Percentiles rank a stretch among this genome's conserved stretches.
Evolutionary conservation across 2,797 vertebrate species (phyloP).

Genomic region (Hemitrygon akajei): DNA sequence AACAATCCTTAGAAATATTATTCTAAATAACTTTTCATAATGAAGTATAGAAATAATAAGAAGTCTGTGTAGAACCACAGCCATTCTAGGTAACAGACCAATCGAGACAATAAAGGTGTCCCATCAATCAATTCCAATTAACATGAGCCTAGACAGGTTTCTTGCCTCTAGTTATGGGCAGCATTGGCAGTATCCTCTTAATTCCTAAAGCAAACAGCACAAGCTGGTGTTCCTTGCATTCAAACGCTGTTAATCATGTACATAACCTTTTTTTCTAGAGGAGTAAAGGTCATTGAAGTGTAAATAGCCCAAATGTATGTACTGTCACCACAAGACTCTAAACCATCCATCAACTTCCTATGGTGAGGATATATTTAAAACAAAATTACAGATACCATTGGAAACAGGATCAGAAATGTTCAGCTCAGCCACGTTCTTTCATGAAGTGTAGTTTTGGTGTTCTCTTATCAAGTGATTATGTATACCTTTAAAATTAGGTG

Average conservation of each 20-base stretch:
- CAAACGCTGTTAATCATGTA: constrained; percentile 47
- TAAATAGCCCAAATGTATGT: constrained; percentile 43
- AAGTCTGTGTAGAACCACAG: constrained; percentile 42
- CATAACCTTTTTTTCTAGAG: constrained; percentile 40
- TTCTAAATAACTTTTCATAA: neutral
- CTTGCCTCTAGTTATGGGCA: constrained; percentile 52
- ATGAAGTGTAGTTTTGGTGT: neutral
- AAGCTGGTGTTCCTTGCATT: constrained; percentile 43
- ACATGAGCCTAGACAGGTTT: constrained; percentile 71
- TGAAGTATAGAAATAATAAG: neutral
- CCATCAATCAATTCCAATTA: constrained; percentile 76
- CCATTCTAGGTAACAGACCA: constrained; percentile 58
- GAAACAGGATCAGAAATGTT: neutral
- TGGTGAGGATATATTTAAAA: neutral
- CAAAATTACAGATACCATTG: neutral
- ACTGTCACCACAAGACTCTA: constrained; percentile 38
- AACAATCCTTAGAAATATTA: constrained; percentile 18
- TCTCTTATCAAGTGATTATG: neutral
- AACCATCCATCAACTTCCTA: constrained; percentile 23
- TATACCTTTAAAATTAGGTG: neutral
- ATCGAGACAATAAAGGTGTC: constrained; percentile 61
- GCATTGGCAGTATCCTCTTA: constrained; percentile 70
- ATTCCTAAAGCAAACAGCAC: constrained; percentile 60
- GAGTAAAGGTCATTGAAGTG: constrained; percentile 41
- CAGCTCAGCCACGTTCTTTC: neutral